Base-by-base conservation (phyloP, 2,113 vertebrate species). In the Regulus satrapa region DNA sequence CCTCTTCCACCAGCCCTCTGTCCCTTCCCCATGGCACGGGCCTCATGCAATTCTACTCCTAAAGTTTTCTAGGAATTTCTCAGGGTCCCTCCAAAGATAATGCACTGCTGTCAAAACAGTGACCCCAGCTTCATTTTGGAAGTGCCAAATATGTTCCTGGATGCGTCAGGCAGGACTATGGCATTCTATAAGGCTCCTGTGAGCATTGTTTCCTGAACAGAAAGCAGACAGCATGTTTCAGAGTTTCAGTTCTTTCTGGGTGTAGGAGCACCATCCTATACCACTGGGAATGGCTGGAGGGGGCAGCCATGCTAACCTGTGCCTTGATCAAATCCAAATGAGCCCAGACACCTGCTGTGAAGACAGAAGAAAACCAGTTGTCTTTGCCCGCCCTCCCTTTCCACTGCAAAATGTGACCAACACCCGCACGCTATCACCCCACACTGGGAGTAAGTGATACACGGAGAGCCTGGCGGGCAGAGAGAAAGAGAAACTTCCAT, bases 381-480 rank as follows among this genome's bases (percentile, higher is more conserved):
- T 16, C 34, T 63, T 62, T 72, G 21, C 24, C 51, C 6, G 20
- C 23, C 8, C 38, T 78, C 14, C 66, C n/a, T 36, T 59, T 76
- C 58, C 23, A 21, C 10, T 59, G 6, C 43, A 89, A 86, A 48
- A 34, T 3, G 2, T 2, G 12, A 17, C 23, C 78, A 51, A 10
- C 0, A 0, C 13, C 34, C 18, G 8, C 23, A 52, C 3, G 0
- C 5, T n/a, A 10, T 31, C 45, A 41, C 34, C 29, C 6, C 38
- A 49, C 9, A 0, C 51, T 25, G 43, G 20, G 20, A 88, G 26
- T 17, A 32, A 73, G 54, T 1, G 1, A 41, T 10, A 40, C 28
- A 14, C 16, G 86, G n/a, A 68, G 26, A 86, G 10, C 11, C 36
- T 46, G 54, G 55, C 74, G 88, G 49, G 43, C 43, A 66, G 34